Conservation (phyloP, 2,113 vertebrate species). For the Rhinichthys klamathensis region DNA sequence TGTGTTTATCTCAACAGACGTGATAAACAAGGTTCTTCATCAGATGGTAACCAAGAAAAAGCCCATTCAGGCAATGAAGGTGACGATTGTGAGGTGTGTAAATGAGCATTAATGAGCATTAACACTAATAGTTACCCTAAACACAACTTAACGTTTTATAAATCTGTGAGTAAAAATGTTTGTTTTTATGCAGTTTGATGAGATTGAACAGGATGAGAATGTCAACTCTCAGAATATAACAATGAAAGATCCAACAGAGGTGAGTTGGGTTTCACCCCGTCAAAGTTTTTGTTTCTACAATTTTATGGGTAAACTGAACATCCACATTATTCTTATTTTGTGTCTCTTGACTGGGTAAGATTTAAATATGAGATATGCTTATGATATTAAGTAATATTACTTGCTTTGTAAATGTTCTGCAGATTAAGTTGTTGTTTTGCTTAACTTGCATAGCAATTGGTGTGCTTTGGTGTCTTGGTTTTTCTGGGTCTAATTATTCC, state of each 20-base stretch:
- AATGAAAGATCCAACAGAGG: slow-evolving; percentile 65
- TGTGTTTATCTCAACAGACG: slow-evolving; percentile 56
- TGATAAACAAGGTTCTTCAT: slow-evolving; percentile 70
- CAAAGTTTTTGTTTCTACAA: not conserved
- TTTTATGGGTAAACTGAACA: not conserved
- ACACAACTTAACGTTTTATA: not conserved
- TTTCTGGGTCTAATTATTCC: not conserved
- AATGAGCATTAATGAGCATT: no score
- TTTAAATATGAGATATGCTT: not conserved
- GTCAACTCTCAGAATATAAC: slow-evolving; percentile 60
- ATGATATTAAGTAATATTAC: not conserved
- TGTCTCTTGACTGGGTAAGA: not conserved
- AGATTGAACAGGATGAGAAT: slow-evolving; percentile 49
- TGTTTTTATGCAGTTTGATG: slow-evolving; percentile 49
- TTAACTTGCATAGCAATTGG: not conserved
- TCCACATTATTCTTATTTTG: not conserved
- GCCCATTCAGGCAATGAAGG: not conserved
- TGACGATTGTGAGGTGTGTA: slow-evolving; percentile 70
- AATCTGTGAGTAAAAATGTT: not conserved
- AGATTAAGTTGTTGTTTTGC: not conserved
- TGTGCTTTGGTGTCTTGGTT: not conserved
- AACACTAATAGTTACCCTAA: not conserved
- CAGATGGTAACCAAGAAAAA: slow-evolving; percentile 39
- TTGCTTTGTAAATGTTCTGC: not conserved
- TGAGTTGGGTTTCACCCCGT: slow-evolving; percentile 58